Evolutionary conservation across 2,888 invertebrate species (phyloP).

Genomic region (Lagria hirta): DNA sequence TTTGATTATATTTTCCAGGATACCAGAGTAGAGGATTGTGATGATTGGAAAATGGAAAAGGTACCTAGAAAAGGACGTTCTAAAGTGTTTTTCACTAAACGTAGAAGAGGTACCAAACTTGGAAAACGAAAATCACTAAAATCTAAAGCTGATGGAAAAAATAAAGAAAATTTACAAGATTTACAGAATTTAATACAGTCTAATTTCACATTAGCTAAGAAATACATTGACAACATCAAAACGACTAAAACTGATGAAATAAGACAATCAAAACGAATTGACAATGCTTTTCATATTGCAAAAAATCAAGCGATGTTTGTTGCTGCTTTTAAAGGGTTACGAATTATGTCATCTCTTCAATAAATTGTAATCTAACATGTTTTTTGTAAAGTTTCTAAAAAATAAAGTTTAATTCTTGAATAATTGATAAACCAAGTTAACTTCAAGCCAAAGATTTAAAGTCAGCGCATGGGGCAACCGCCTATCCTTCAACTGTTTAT

Average conservation of each 20-base stretch:
- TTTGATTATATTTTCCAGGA: background rate
- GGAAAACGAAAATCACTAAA: slow-evolving; percentile 11
- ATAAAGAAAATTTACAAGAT: slow-evolving; percentile 33
- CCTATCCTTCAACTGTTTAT: no score
- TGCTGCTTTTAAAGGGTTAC: slow-evolving; percentile 11
- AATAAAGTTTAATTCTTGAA: no score
- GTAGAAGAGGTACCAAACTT: slow-evolving; percentile 24
- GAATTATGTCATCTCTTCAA: no score
- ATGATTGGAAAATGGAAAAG: slow-evolving; percentile 17
- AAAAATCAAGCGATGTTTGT: slow-evolving; percentile 12
- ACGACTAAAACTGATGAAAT: background rate
- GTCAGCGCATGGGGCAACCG: no score
- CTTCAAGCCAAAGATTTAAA: no score
- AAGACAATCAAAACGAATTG: slow-evolving; percentile 4
- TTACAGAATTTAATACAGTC: slow-evolving; percentile 37
- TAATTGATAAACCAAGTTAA: no score
- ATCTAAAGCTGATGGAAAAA: slow-evolving; percentile 26
- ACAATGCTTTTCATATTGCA: slow-evolving; percentile 9
- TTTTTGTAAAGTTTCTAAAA: no score
- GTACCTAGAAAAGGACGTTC: slow-evolving; percentile 29
- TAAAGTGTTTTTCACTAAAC: no score
- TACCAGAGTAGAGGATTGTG: slow-evolving; percentile 8
- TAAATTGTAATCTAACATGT: no score
- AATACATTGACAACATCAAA: slow-evolving; percentile 9
- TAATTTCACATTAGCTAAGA: slow-evolving; percentile 28